Evolutionary conservation across 2,797 vertebrate species (phyloP), one percentile per base, ranked within the genome.

Genomic region (Sitta carolinensis): DNA sequence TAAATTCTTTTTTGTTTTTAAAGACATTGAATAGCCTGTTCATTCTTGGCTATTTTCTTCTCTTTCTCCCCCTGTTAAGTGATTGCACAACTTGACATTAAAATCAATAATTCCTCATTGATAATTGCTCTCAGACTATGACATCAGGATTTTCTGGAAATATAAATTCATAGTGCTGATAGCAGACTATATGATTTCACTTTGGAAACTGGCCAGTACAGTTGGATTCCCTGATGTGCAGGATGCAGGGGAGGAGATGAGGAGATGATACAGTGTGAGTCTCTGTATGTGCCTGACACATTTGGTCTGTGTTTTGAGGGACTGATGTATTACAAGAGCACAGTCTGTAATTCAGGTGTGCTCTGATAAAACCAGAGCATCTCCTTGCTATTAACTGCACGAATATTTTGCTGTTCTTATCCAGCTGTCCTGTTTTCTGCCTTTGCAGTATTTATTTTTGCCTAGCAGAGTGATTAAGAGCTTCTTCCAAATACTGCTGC

Each of bases 111-210:
- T 84, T 84, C 75, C 22, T 95, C 90, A 83, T 80, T 91, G 93
- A 92, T 94, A 93, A 95, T 92, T 89, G 47, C 81, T 95, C 82
- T 95, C 75, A 55, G 77, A 57, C 78, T 90, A 64, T 95, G 92
- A 93, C 86, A 82, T 82, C 72, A 93, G 74, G 50, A 38, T 84
- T 85, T 87, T 93, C 74, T 90, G 86, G 72, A 67, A 93, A 73
- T 89, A 90, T 15, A 89, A 94, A 92, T 92, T 82, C 47, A 17
- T 26, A 38, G 75, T 52, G 88, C 73, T 93, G 77, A 94, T 93
- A 92, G 86, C 64, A 86, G 83, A 75, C 85, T 80, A 9, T 77
- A 55, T 96, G 95, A 94, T 90, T 91, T 96, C 85, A 93, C 87
- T 87, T 67, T 94, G 83, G 90, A 91, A 61, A 47, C 29, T 11